Evolutionary conservation across 2,113 vertebrate species (phyloP), one percentile per base, ranked within the genome.

Genomic region (Alexandromys fortis): DNA sequence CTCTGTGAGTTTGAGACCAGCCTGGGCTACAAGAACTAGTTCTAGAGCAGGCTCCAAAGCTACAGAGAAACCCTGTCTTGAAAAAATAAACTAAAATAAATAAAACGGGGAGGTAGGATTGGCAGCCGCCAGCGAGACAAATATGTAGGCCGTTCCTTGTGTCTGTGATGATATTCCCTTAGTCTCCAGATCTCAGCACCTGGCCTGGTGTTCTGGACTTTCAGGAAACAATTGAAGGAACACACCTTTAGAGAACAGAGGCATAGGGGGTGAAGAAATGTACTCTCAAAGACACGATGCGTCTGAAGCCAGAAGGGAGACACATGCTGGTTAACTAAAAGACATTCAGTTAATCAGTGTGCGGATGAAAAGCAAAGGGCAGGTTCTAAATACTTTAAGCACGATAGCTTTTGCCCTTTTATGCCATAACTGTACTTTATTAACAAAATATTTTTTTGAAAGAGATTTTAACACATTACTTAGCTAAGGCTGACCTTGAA

Each of bases 351-450:
- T 92, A 81, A 63, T 38, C n/a, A 63, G 17, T 35, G 14, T 38
- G 75, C 42, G n/a, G 38, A 45, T 42, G 63, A 58, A 89, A 45
- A 16, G 16, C 28, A 58, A 75, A 67, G 49, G n/a, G 4, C 24
- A 65, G n/a, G 55, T 55, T 76, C 72, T 35, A 52, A 90, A 52
- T 61, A 82, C n/a, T 49, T 86, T 45, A 76, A 87, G 72, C 75
- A 70, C 61, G 76, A 95, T 61, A 76, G 26, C 1, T 75, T 94
- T 70, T 55, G 63, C 30, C 81, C n/a, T 77, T 61, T 85, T 86
- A 65, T 58, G 83, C n/a, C 89, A 1, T 90, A 85, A 73, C 2
- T 47, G 1, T 79, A 33, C 78, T 90, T 86, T 45, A 90, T 96
- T 82, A 63, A 45, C 68, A 33, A 67, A 21, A 47, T 42, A 52